phyloP scores from a whole-genome alignment of 2,888 invertebrate species.

The Drosophila macrospina region DNA sequence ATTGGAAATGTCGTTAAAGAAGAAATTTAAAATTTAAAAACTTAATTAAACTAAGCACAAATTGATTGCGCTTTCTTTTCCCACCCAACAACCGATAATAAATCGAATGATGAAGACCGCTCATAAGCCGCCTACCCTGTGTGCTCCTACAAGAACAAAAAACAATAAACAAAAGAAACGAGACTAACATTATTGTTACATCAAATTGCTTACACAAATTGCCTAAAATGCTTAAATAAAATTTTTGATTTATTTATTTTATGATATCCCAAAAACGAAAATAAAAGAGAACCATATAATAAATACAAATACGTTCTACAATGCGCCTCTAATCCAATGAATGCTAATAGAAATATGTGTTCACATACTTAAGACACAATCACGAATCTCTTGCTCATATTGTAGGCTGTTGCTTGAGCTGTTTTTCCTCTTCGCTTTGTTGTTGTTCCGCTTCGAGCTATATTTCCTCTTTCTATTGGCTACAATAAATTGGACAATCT shows the following conservation, averaged over 20 bases:
- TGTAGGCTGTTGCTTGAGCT: constrained; percentile 80
- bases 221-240: constrained; percentile 44
- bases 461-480: constrained; percentile 68
- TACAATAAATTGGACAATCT: constrained; percentile 20
- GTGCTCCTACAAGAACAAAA: constrained; percentile 81
- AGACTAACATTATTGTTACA: constrained; percentile 10
- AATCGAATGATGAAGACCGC: constrained; percentile 84
- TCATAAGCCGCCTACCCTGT: constrained; percentile 85
- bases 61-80: constrained; percentile 60
- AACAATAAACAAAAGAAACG: constrained; percentile 32
- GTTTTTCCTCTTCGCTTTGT: constrained; percentile 80
- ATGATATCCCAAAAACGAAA: constrained; percentile 4
- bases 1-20: constrained; percentile 73
- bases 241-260: constrained; percentile 5
- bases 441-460: constrained; percentile 60
- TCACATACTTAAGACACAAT: constrained; percentile 44
- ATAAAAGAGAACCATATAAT: constrained; percentile 15
- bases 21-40: constrained; percentile 7
- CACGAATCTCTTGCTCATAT: constrained; percentile 63
- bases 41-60: constrained; percentile 39
- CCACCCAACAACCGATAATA: constrained; percentile 63
- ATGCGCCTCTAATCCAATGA: constrained; percentile 60
- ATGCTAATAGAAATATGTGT: constrained; percentile 51
- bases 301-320: constrained; percentile 44
- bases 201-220: constrained; percentile 57